Conservation (phyloP, 2,888 invertebrate species). For the Cremastinae sp. region DNA sequence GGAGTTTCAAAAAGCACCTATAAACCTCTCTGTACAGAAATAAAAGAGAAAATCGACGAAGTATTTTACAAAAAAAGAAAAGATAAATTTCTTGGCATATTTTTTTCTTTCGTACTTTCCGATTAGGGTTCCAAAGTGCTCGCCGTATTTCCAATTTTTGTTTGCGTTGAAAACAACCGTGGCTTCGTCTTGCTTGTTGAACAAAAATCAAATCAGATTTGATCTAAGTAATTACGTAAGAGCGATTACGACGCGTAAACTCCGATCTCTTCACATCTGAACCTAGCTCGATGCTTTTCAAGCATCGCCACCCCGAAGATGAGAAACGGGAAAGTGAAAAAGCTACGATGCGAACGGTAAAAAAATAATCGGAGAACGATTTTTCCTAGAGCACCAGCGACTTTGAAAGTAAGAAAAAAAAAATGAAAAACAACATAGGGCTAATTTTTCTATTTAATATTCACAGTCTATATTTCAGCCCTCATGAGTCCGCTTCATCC, state of each 20-base stretch:
- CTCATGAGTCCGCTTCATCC: conserved; percentile 22
- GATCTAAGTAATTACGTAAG: no score
- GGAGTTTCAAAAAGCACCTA: background rate
- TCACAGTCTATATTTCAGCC: conserved; percentile 33
- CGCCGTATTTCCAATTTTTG: no score
- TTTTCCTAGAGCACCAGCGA: conserved; percentile 56
- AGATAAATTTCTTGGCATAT: no score
- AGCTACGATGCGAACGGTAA: conserved; percentile 14
- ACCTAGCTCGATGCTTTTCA: conserved; percentile 2
- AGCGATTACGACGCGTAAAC: conserved; percentile 16
- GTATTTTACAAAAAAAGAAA: no score
- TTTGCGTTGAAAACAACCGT: no score
- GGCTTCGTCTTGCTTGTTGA: no score
- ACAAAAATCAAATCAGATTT: no score
- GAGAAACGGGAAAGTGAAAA: conserved; percentile 15
- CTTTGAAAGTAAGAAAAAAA: conserved; percentile 3
- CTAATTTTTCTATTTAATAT: conserved; percentile 27
- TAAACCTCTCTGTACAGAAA: no score
- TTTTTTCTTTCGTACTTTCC: no score
- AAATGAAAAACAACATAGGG: conserved; percentile 28
- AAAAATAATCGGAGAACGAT: conserved; percentile 21
- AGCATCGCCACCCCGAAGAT: conserved; percentile 19
- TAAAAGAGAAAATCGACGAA: no score
- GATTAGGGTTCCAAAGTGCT: no score
- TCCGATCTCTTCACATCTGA: background rate